Conservation (phyloP, 2,113 vertebrate genomes). For the Galeopterus variegatus region DNA sequence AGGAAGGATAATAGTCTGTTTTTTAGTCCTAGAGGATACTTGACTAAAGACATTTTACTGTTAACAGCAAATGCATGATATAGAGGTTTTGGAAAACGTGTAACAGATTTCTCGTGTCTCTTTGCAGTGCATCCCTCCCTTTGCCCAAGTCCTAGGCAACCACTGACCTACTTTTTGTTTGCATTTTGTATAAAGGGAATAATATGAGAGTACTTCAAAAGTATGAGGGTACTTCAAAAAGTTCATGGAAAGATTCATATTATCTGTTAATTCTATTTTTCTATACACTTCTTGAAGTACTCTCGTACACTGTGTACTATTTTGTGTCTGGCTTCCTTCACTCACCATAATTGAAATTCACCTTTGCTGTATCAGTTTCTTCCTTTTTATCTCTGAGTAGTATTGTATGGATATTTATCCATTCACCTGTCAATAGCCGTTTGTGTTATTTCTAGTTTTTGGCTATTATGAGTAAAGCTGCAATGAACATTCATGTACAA, state of each 20-base stretch:
- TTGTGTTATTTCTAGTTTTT: neutral
- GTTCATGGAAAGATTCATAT: no score
- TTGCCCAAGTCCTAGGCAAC: neutral
- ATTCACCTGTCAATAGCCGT: neutral
- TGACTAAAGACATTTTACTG: neutral
- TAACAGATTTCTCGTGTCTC: neutral
- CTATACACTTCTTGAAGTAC: no score
- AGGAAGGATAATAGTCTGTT: neutral
- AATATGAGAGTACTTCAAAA: no score
- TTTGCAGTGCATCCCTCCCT: neutral
- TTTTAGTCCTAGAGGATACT: neutral
- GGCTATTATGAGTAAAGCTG: neutral
- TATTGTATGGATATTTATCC: neutral
- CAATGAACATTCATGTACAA: neutral
- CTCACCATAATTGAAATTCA: neutral
- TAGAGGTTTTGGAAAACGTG: neutral
- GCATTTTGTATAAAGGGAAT: neutral
- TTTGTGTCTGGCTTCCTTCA: neutral
- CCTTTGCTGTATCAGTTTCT: neutral
- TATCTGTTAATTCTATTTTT: no score
- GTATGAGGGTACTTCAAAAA: no score
- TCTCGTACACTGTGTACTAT: neutral
- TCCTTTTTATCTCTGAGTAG: neutral
- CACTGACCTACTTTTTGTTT: slow-evolving; percentile 12
- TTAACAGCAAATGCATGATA: neutral